Base-by-base conservation (phyloP, 2,888 invertebrate genomes). In the Harpagoxenus sublaevis region DNA sequence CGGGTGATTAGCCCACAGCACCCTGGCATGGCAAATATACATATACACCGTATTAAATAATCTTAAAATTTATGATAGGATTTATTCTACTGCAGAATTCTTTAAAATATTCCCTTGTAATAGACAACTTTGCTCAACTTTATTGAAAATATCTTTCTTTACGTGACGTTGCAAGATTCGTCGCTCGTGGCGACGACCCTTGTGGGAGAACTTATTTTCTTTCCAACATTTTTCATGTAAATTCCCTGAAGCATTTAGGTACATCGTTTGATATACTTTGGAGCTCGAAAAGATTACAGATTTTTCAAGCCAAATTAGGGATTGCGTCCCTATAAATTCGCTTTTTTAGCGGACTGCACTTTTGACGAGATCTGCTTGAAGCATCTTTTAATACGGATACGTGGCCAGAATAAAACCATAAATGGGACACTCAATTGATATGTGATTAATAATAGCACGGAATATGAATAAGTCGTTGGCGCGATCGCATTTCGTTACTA, bases 381-480 rank as follows among this genome's bases (percentile, higher is more conserved):
- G 48, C 4, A 48, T 45, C 6, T 65, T 63, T 51, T 35, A 12
- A 57, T 45, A 39, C 23, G 39, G 3, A 79, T 63, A 42, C 55
- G 71, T 70, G 62, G 48, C 73, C 63, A 74, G 83, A 89, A 87
- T 89, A 83, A 86, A 83, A 85, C 51, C 77, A 75, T 74, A 89
- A 89, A 84, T 89, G 85, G 89, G 65, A 84, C 88, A 79, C 48
- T 85, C 85, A 88, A 89, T 89, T 89, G 89, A 87, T 84, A 79
- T 48, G 28, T 73, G 88, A 87, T 87, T 90, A 90, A 90, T 88
- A 89, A 89, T 88, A 90, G 86, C 84, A 51, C 62, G 55, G 83
- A 86, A 86, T 79, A 86, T 79, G 77, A 75, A 66, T 85, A 60
- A 68, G 70, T 65, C 23, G n/a, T 62, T 39, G 35, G 63, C 65